Conservation (phyloP, 1,140 invertebrate genomes). For the Pteromalus puparum region DNA sequence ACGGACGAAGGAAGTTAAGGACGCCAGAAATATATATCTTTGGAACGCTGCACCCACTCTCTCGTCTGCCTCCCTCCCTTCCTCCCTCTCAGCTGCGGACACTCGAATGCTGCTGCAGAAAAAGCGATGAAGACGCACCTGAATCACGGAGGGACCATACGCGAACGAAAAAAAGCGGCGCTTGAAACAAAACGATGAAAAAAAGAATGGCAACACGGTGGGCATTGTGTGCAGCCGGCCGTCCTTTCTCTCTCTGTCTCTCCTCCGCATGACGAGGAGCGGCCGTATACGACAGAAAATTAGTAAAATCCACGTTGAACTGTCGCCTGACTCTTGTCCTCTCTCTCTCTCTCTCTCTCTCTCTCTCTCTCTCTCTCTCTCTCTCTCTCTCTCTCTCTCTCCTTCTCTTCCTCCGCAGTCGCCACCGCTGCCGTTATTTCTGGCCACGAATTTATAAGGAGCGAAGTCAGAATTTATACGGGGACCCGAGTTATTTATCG, state of each 20-base stretch:
- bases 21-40: constrained; percentile 70
- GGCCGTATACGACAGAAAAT: constrained; percentile 69
- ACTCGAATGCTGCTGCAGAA: constrained; percentile 25
- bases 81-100: not conserved
- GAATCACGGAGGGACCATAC: constrained; percentile 1
- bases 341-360: not conserved
- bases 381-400: not conserved
- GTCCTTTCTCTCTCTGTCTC: constrained; percentile 58
- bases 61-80: constrained; percentile 53
- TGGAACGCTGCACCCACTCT: constrained; percentile 66
- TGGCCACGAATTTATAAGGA: constrained; percentile 73
- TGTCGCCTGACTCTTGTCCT: constrained; percentile 61
- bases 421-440: constrained; percentile 34
- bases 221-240: constrained; percentile 41
- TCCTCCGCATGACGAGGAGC: constrained; percentile 52
- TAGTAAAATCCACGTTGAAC: constrained; percentile 73
- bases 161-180: constrained; percentile 43
- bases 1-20: constrained; percentile 65
- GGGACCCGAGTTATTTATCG: constrained; percentile 71
- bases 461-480: constrained; percentile 72
- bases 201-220: constrained; percentile 41
- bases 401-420: not conserved
- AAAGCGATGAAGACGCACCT: constrained; percentile 53
- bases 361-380: not conserved
- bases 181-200: constrained; percentile 46